Percentiles rank a stretch among this genome's conserved stretches.
These are phyloP conservation scores for Cirrhinus molitorella DNA, from an alignment of 2,797 vertebrate species.

Conservation along the genomic window DNA sequence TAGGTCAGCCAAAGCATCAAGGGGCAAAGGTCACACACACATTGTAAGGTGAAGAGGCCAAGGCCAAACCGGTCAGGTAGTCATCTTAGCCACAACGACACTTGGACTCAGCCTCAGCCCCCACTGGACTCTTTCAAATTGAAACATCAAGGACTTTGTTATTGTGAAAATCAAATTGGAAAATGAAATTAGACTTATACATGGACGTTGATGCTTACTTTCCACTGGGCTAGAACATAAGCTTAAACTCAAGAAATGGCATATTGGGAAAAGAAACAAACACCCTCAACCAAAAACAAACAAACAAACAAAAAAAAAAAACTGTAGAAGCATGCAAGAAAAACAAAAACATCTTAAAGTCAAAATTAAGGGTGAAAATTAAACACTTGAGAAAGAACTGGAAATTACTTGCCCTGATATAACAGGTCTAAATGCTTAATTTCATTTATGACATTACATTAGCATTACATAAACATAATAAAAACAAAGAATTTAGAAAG, in stretches of 20 bases:
- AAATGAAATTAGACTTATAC: conserved; percentile 55
- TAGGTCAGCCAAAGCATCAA: conserved; percentile 99
- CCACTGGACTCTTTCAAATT: conserved; percentile 99
- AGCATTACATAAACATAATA: neutral
- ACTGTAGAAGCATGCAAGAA: neutral
- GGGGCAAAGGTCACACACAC: conserved; percentile 99
- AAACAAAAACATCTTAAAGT: neutral
- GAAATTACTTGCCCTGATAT: neutral
- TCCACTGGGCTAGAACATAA: conserved; percentile 49
- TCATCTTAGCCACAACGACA: conserved; percentile 99
- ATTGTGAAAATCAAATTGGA: conserved; percentile 91
- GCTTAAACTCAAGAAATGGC: conserved; percentile 17
- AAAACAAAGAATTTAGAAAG: neutral
- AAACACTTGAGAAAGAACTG: neutral
- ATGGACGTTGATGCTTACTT: conserved; percentile 38
- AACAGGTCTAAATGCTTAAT: neutral
- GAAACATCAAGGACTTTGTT: conserved; percentile 99
- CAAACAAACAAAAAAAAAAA: neutral
- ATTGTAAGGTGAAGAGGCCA: conserved; percentile 99
- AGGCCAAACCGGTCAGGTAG: conserved; percentile 99
- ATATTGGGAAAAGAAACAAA: neutral
- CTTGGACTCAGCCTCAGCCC: conserved; percentile 98
- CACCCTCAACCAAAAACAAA: neutral
- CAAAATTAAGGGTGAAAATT: neutral
- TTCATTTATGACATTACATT: neutral